Evolutionary conservation across 2,888 invertebrate species (phyloP), one percentile per base, ranked within the genome.

Genomic region (Acrobasis repandana): DNA sequence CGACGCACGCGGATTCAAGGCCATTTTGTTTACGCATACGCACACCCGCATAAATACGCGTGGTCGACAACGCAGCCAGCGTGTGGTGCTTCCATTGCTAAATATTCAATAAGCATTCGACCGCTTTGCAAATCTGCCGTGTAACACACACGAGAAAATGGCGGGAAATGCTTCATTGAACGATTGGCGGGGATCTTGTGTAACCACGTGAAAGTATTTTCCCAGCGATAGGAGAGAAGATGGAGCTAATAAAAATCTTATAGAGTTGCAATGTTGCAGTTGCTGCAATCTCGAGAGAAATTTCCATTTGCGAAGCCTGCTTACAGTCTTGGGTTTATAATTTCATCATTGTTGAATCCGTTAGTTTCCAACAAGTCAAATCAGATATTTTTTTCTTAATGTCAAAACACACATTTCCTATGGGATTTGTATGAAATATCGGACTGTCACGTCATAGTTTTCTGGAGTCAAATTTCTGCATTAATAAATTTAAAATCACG

Each of bases 131-230:
- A 88, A 80, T 79, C 73, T 65, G 82, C 74, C 77, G 81, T 67
- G 72, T 75, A 77, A 76, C 54, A 76, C 61, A 64, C 62, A 63
- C 71, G 62, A 74, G 77, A 85, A 86, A 86, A 88, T 86, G 87
- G 88, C 90, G 90, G 83, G 89, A 89, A 90, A 79, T 82, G 81
- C 82, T 88, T 70, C 90, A 90, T 90, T 88, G 88, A 89, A 69
- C 76, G 65, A 77, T 85, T 86, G 87, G 90, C 90, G 89, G 89
- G 88, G 88, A 88, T 85, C 65, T 88, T 89, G 75, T 83, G 80
- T 79, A 87, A 90, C 70, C 74, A 74, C 77, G 83, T 79, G 84
- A 88, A 87, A 88, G 79, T 82, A 81, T 83, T 82, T 81, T 82
- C 74, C 73, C 68, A 65, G 64, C 57, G 60, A 54, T 38, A n/a